Evolutionary conservation across 2,113 vertebrate species (phyloP), one percentile per base, ranked within the genome.

Genomic region (Upupa epops): DNA sequence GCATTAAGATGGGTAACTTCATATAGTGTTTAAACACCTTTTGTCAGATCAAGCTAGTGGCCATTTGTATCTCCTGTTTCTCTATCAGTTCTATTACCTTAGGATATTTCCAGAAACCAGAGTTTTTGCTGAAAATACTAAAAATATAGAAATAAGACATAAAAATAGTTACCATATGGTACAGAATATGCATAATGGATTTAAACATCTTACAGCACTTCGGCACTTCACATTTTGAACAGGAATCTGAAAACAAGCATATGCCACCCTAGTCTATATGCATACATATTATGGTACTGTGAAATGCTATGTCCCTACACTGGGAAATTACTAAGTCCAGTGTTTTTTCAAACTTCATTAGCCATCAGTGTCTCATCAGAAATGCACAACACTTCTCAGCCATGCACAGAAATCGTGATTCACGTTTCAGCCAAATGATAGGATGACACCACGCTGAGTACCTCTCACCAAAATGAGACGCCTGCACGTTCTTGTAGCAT

Each of bases 201-300:
- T 78, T 32, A 42, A 77, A 32, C 9, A 42, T 32, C 37, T 78
- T 56, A 20, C 40, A 52, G 6, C 13, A 68, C 64, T 79, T 75
- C 59, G 48, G 12, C 34, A n/a, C 31, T 49, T 77, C 45, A n/a
- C 8, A 70, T 64, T 89, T 86, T 46, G 29, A 75, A 64, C 15
- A 78, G 22, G 11, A 78, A 46, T 13, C 28, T 51, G 42, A 42
- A 61, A 90, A 13, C 10, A 66, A 68, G 34, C 11, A 26, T 9
- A 46, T 29, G 63, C 40, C 24, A 48, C 17, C 4, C 29, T 28
- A 34, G 17, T 45, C 20, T 32, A 25, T 20, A 34, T 7, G 45
- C 0, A 1, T 8, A 22, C 0, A 0, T 31, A 61, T 8, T 17
- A 51, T 80, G 12, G 17, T 18, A 19, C 3, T 12, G 19, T 16